phyloP scores from a whole-genome alignment of 2,888 invertebrate genomes.

The Neoascia interrupta region DNA sequence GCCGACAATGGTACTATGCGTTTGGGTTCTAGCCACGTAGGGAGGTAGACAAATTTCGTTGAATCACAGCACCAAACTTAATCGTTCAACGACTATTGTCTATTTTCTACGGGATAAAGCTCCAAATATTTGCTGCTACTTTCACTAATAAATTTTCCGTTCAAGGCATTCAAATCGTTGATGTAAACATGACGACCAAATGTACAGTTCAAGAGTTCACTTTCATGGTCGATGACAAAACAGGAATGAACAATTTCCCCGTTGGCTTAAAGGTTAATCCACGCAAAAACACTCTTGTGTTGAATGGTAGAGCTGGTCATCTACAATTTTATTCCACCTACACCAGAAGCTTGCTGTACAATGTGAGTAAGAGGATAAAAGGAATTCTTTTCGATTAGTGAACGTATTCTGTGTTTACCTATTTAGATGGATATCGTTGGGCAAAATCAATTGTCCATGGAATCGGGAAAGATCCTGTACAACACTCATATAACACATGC shows the following conservation, averaged over 20 bases:
- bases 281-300: conserved; percentile 83
- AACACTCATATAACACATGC: conserved; percentile 85
- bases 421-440: conserved; percentile 85
- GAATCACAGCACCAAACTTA: too few relatives aligned
- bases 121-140: too few relatives aligned
- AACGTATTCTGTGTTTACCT: conserved; percentile 26
- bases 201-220: conserved; percentile 86
- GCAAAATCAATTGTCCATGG: conserved; percentile 85
- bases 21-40: background rate
- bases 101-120: too few relatives aligned
- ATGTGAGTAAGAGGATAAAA: conserved; percentile 81
- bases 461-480: conserved; percentile 82
- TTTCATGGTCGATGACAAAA: conserved; percentile 80
- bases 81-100: too few relatives aligned
- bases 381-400: background rate
- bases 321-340: conserved; percentile 87
- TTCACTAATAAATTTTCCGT: too few relatives aligned
- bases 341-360: conserved; percentile 84
- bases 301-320: conserved; percentile 87
- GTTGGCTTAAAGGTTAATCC: conserved; percentile 82
- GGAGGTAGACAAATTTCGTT: too few relatives aligned
- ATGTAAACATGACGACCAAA: conserved; percentile 81
- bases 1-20: conserved; percentile 83
- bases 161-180: conserved; percentile 82
- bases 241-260: conserved; percentile 80